phyloP scores from a whole-genome alignment of 2,888 invertebrate species.

The Agriotes lineatus region DNA sequence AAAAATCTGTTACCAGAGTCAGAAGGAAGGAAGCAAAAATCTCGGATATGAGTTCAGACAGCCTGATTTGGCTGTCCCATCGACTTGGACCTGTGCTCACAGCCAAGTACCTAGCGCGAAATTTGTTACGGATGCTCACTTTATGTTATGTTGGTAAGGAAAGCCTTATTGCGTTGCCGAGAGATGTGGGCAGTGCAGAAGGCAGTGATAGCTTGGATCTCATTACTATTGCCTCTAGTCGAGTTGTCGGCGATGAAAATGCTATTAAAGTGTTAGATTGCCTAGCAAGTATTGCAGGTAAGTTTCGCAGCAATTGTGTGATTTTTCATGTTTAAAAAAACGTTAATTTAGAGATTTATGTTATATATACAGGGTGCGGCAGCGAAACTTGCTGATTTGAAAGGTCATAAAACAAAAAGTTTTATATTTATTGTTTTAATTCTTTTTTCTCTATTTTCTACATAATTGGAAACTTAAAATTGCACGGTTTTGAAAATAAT shows the following conservation, averaged over 20 bases:
- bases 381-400: too few relatives aligned
- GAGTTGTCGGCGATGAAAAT: conserved; percentile 83
- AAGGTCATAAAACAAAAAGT: too few relatives aligned
- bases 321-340: background rate
- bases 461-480: too few relatives aligned
- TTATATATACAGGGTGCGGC: too few relatives aligned
- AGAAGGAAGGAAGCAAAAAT: conserved; percentile 69
- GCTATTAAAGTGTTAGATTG: conserved; percentile 91
- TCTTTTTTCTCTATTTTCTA: too few relatives aligned
- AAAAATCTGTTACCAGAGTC: conserved; percentile 11
- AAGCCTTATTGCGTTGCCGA: conserved; percentile 71
- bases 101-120: conserved; percentile 89
- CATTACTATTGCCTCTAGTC: conserved; percentile 75
- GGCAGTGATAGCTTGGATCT: conserved; percentile 66
- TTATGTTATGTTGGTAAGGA: conserved; percentile 92
- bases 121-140: conserved; percentile 93
- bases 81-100: conserved; percentile 94
- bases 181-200: conserved; percentile 61
- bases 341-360: too few relatives aligned
- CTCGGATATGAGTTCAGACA: conserved; percentile 89
- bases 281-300: conserved; percentile 87
- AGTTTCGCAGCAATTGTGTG: conserved; percentile 52
- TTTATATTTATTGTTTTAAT: too few relatives aligned
- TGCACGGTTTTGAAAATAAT: too few relatives aligned
- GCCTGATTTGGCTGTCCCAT: conserved; percentile 92